Percentiles rank a stretch among this genome's conserved stretches.
phyloP scores from a whole-genome alignment of 2,888 invertebrate genomes.

The Amphimallon solstitiale region DNA sequence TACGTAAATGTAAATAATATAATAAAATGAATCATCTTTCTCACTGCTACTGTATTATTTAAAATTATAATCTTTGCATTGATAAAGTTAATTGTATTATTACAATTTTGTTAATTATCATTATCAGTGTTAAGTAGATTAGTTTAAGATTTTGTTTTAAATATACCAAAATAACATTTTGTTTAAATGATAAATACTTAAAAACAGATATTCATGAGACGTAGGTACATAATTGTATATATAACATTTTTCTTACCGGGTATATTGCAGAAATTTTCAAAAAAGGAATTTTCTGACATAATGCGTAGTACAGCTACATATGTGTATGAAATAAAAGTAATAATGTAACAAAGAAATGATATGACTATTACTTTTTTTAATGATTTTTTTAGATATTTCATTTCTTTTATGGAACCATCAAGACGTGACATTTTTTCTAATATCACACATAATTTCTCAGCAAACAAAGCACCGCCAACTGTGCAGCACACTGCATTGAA shows the following conservation, averaged over 20 bases:
- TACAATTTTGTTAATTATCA: too few species aligned
- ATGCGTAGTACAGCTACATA: constrained; percentile 24
- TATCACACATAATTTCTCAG: background rate
- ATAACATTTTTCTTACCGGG: constrained; percentile 34
- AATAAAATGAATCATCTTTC: too few species aligned
- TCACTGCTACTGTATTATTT: too few species aligned
- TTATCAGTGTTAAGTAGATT: too few species aligned
- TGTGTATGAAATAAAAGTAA: constrained; percentile 33
- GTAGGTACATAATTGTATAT: too few species aligned
- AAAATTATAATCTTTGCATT: too few species aligned
- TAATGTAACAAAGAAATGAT: constrained; percentile 9
- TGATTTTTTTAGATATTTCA: background rate
- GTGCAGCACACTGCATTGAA: constrained; percentile 18
- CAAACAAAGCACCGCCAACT: constrained; percentile 1
- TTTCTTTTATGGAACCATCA: constrained; percentile 1
- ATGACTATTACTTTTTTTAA: constrained; percentile 7
- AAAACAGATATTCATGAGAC: too few species aligned
- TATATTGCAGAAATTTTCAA: constrained; percentile 30
- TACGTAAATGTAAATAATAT: too few species aligned
- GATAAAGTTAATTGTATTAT: too few species aligned
- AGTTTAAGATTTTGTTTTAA: too few species aligned
- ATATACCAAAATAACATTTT: too few species aligned
- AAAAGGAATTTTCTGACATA: background rate
- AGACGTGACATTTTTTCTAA: constrained; percentile 9
- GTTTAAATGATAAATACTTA: too few species aligned